Percentiles rank a stretch among this genome's conserved stretches.
These are phyloP conservation scores for Lucifuga dentata DNA, from an alignment of 2,113 vertebrate species.

Conservation along the genomic window DNA sequence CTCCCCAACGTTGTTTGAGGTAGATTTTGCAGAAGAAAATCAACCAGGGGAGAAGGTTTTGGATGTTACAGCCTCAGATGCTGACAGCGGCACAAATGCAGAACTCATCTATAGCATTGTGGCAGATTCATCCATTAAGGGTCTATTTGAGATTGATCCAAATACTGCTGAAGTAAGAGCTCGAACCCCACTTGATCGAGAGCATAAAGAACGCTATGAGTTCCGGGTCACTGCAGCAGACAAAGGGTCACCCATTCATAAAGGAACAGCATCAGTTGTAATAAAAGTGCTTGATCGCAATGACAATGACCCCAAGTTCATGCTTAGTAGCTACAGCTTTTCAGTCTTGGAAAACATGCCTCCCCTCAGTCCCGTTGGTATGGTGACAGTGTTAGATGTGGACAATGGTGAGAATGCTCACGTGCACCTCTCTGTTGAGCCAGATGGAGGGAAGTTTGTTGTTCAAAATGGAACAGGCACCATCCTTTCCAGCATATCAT, in stretches of 20 bases:
- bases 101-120: constrained; percentile 92
- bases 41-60: constrained; percentile 91
- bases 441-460: constrained; percentile 96
- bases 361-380: constrained; percentile 94
- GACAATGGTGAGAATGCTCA: constrained; percentile 95
- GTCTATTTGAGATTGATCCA: constrained; percentile 92
- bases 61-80: constrained; percentile 91
- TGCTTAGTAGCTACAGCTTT: constrained; percentile 98
- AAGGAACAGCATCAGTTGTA: constrained; percentile 94
- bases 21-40: constrained; percentile 95
- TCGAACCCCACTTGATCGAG: constrained; percentile 91
- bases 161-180: constrained; percentile 93
- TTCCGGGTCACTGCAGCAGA: constrained; percentile 94
- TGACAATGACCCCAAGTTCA: constrained; percentile 98
- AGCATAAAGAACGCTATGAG: constrained; percentile 93
- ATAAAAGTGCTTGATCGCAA: constrained; percentile 96
- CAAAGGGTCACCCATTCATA: constrained; percentile 93
- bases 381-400: constrained; percentile 97
- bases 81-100: constrained; percentile 94
- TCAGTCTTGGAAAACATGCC: constrained; percentile 99
- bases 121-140: constrained; percentile 89
- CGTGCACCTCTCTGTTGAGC: constrained; percentile 93
- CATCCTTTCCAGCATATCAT: constrained; percentile 97
- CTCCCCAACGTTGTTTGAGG: constrained; percentile 91
- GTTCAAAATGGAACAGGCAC: constrained; percentile 98